Conservation (phyloP, 2,888 invertebrate species). For the Cephus nigrinus region DNA sequence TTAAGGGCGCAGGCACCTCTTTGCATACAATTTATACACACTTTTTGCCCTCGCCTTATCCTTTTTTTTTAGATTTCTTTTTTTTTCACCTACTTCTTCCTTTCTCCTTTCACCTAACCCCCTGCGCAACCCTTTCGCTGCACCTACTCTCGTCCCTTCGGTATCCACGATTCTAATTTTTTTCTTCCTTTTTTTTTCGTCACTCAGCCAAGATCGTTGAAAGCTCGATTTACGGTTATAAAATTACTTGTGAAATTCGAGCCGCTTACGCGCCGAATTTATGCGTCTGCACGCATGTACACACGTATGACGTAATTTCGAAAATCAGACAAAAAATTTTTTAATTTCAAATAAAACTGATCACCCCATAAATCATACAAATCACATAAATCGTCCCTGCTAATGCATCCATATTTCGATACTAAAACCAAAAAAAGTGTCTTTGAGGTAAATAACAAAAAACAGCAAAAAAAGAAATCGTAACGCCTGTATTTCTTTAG, state of each 20-base stretch:
- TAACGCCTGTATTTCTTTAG: background rate
- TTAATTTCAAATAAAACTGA: conserved; percentile 13
- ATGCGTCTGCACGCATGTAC: conserved; percentile 23
- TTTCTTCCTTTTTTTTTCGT: conserved; percentile 8
- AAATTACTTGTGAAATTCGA: conserved; percentile 60
- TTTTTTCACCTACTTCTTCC: conserved; percentile 25
- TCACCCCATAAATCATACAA: too few species aligned
- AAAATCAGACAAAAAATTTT: background rate
- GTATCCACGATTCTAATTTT: background rate
- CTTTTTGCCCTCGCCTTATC: conserved; percentile 28
- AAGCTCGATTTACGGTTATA: conserved; percentile 63
- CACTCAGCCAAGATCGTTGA: conserved; percentile 52
- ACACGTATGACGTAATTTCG: background rate
- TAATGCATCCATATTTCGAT: too few species aligned
- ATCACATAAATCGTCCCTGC: too few species aligned
- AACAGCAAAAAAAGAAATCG: too few species aligned
- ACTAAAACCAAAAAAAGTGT: conserved; percentile 18
- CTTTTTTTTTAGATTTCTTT: conserved; percentile 20
- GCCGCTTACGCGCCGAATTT: conserved; percentile 45
- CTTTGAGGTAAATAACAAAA: conserved; percentile 20
- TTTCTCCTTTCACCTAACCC: conserved; percentile 14
- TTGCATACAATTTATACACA: conserved; percentile 62
- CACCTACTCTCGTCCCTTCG: conserved; percentile 13
- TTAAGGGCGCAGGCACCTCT: conserved; percentile 59
- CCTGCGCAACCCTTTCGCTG: conserved; percentile 22